phyloP scores from a whole-genome alignment of 2,888 invertebrate species.

The Thumatha senex region DNA sequence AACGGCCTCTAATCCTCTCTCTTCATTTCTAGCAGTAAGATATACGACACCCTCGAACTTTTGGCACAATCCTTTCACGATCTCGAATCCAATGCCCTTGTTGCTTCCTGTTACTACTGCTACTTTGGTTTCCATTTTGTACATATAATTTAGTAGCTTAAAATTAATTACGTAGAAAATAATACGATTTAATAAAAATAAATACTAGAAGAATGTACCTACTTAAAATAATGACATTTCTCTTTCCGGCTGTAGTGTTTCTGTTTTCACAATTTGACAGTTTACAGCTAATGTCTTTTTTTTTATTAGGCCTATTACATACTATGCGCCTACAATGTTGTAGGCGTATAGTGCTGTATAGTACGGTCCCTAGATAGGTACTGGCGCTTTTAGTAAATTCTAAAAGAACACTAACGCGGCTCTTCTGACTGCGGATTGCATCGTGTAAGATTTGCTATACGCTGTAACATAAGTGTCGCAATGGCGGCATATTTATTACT shows the following conservation, averaged over 20 bases:
- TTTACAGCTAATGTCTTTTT: too few species aligned
- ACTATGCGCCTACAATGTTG: too few species aligned
- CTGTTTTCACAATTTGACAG: too few species aligned
- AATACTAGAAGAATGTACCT: constrained; percentile 44
- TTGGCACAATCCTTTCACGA: constrained; percentile 84
- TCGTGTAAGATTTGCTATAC: too few species aligned
- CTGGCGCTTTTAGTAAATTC: too few species aligned
- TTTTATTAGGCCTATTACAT: too few species aligned
- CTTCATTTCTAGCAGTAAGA: constrained; percentile 87
- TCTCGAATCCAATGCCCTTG: constrained; percentile 76
- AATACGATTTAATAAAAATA: constrained; percentile 59
- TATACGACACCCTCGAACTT: constrained; percentile 88
- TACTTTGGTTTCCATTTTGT: constrained; percentile 81
- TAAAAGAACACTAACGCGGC: too few species aligned
- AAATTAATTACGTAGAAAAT: constrained; percentile 54
- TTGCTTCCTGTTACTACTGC: constrained; percentile 77
- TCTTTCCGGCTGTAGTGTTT: constrained; percentile 42
- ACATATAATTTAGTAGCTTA: constrained; percentile 59
- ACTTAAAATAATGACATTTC: constrained; percentile 39
- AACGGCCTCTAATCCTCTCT: constrained; percentile 85
- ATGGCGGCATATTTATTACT: too few species aligned
- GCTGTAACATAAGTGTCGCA: too few species aligned
- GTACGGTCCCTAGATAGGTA: too few species aligned
- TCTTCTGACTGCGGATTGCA: too few species aligned
- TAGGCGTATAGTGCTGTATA: too few species aligned